phyloP scores from a whole-genome alignment of 2,797 vertebrate species.

The Streptopelia turtur region DNA sequence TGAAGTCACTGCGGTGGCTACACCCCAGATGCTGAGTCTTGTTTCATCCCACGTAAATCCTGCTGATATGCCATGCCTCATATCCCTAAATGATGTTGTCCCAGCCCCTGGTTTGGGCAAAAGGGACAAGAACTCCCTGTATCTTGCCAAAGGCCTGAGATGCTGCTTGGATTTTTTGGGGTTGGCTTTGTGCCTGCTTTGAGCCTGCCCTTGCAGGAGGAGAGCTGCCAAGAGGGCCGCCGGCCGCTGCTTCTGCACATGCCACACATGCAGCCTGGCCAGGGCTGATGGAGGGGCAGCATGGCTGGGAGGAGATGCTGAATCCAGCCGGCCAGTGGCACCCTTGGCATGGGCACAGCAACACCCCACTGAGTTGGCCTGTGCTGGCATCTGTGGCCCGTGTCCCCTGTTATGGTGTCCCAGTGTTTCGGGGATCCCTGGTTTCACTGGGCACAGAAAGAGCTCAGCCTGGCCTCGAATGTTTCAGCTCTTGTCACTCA shows the following conservation, averaged over 20 bases:
- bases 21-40: neutral
- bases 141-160: neutral
- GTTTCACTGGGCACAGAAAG: neutral
- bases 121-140: neutral
- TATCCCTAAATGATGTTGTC: neutral
- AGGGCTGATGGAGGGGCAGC: neutral
- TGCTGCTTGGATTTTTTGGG: neutral
- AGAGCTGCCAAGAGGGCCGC: constrained; percentile 6
- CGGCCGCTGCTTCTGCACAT: neutral
- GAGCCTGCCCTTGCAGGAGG: constrained; percentile 12
- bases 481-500: neutral
- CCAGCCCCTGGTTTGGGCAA: neutral
- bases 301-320: neutral
- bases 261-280: neutral
- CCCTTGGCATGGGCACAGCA: neutral
- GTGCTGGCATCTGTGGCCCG: neutral
- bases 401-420: neutral
- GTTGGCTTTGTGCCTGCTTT: neutral
- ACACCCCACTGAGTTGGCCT: neutral
- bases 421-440: neutral
- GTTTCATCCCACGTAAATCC: neutral
- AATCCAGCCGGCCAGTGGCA: neutral
- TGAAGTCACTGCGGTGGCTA: neutral
- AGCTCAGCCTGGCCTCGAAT: neutral
- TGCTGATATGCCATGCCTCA: neutral